Conservation (phyloP, 2,113 vertebrate genomes). For the Rhinichthys klamathensis region DNA sequence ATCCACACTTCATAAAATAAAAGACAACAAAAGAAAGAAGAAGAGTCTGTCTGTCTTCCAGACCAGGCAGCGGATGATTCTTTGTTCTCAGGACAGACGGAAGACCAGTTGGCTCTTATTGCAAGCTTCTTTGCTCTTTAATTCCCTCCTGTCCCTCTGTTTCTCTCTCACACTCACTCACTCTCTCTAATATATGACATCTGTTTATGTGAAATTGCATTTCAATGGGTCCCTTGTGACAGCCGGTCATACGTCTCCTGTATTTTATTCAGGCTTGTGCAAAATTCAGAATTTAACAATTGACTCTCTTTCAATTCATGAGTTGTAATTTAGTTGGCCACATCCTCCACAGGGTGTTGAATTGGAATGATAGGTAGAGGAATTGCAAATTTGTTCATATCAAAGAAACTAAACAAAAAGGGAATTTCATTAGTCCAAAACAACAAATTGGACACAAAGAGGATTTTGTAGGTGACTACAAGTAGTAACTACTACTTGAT, state of each 20-base stretch:
- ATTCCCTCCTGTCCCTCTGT: background rate
- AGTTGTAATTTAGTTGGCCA: conserved; percentile 15
- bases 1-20: conserved; percentile 38
- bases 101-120: conserved; percentile 41
- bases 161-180: background rate
- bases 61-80: conserved; percentile 4
- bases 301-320: conserved; percentile 1
- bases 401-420: background rate
- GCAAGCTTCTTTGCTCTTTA: conserved; percentile 16
- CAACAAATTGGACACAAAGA: background rate
- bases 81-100: conserved; percentile 41
- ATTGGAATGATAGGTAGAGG: conserved; percentile 9
- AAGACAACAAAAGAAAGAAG: conserved; percentile 28
- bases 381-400: background rate
- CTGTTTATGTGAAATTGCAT: conserved; percentile 75
- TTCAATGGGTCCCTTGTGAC: conserved; percentile 69
- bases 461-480: background rate
- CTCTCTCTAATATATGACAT: conserved; percentile 73
- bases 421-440: background rate
- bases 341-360: background rate
- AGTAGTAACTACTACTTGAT: background rate
- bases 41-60: conserved; percentile 23
- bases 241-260: conserved; percentile 63
- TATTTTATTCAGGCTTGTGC: conserved; percentile 53
- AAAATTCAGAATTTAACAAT: background rate